Evolutionary conservation across 2,113 vertebrate species (phyloP).

Genomic region (Lates calcarifer): DNA sequence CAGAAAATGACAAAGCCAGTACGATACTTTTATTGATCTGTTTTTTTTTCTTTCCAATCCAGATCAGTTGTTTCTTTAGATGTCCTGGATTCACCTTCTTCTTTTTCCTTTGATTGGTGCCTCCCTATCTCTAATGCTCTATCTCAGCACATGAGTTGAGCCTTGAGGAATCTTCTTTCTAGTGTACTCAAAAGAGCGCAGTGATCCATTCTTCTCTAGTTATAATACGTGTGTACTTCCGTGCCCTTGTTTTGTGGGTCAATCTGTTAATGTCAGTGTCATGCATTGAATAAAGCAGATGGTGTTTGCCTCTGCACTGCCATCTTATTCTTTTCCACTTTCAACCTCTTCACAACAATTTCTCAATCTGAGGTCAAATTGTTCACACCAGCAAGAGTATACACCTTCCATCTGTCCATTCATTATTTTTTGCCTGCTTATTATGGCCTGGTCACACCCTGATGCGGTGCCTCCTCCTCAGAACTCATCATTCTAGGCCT

Average conservation of each 20-base stretch:
- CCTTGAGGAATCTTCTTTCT: slow-evolving; percentile 25
- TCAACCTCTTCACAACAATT: neutral
- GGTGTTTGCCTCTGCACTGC: neutral
- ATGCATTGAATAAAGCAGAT: neutral
- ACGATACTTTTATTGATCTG: slow-evolving; percentile 64
- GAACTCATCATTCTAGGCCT: neutral
- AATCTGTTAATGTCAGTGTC: slow-evolving; percentile 7
- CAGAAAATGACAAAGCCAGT: slow-evolving; percentile 58
- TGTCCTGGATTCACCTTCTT: slow-evolving; percentile 30
- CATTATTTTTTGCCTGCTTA: neutral
- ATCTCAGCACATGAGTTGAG: slow-evolving; percentile 14
- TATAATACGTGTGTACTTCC: slow-evolving; percentile 10
- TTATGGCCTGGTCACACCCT: neutral
- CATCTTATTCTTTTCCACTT: neutral
- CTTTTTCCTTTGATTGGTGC: slow-evolving; percentile 25
- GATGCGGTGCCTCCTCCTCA: neutral
- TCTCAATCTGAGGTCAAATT: neutral
- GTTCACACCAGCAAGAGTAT: neutral
- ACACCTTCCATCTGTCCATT: neutral
- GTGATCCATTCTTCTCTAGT: slow-evolving; percentile 27
- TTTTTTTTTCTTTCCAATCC: slow-evolving; percentile 22
- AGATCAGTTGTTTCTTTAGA: slow-evolving; percentile 41
- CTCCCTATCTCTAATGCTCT: slow-evolving; percentile 1
- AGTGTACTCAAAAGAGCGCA: slow-evolving; percentile 11
- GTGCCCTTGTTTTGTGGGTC: slow-evolving; percentile 2